phyloP scores from a whole-genome alignment of 2,888 invertebrate genomes.

The Resseliella maxima region DNA sequence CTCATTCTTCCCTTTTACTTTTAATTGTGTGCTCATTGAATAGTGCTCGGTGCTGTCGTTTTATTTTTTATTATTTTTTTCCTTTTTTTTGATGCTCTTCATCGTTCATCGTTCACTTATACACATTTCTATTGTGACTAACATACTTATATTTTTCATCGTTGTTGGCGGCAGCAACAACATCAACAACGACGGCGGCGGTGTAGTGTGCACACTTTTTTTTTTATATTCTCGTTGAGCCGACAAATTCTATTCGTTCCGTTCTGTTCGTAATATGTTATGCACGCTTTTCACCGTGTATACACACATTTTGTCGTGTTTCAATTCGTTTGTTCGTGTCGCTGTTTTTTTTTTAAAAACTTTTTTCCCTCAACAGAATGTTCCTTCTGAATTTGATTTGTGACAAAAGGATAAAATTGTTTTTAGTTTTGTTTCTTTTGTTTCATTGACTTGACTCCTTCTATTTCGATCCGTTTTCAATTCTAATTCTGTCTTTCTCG shows the following conservation, averaged over 20 bases:
- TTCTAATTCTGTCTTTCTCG: constrained; percentile 9
- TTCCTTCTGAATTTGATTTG: constrained; percentile 38
- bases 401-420: constrained; percentile 5
- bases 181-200: no score
- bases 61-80: no score
- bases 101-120: background rate
- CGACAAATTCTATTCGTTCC: background rate
- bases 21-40: constrained; percentile 25
- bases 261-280: background rate
- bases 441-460: no score
- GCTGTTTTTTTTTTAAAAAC: no score
- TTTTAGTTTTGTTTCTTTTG: background rate
- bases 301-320: constrained; percentile 15
- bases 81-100: background rate
- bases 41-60: background rate
- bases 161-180: no score
- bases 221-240: background rate
- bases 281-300: constrained; percentile 31
- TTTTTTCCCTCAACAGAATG: no score
- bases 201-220: background rate
- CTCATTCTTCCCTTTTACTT: background rate
- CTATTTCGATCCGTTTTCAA: no score
- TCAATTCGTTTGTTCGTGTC: constrained; percentile 20
- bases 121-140: background rate
- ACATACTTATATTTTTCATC: background rate